Evolutionary conservation across 2,797 vertebrate species (phyloP), one percentile per base, ranked within the genome.

Genomic region (Taenioides sp.): DNA sequence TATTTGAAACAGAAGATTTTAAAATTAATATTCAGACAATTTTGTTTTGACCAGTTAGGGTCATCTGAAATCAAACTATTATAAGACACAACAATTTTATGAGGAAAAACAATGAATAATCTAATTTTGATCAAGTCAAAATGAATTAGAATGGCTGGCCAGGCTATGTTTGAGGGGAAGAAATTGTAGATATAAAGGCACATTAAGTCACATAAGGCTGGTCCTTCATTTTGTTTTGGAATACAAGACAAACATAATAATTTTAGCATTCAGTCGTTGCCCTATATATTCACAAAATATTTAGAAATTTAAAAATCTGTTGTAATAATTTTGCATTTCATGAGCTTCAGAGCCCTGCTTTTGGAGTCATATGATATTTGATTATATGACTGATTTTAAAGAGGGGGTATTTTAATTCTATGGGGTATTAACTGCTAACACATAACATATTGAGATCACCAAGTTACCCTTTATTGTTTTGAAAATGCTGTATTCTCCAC

Each of bases 131-230:
- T 62, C 3, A 11, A 34, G 17, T 31, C 18, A 12, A 34, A n/a
- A 40, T 11, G 9, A 7, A 40, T 62, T n/a, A 14, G n/a, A 64
- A 47, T 64, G 62, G 37, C 62, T 47, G 62, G 20, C 31, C 34
- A 40, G 34, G 61, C 61, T 22, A 14, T 40, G 61, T 40, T 12
- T 12, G 66, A 71, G 49, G 54, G 78, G 62, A 79, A 79, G 57
- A 78, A 70, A 79, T 73, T 75, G 47, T 86, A 88, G 82, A 80
- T 73, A 69, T 79, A 79, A 91, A 95, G 94, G 93, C 93, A 95
- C 93, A 79, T 86, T 76, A 70, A 79, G 79, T 89, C 60, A 81
- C 75, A 74, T 79, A 92, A 93, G 89, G 86, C 89, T 86, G 82
- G 78, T 91, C 82, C 76, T 85, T 90, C 70, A 73, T 75, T 75